Base-by-base conservation (phyloP, 1,140 invertebrate species). In the Eciton burchellii region DNA sequence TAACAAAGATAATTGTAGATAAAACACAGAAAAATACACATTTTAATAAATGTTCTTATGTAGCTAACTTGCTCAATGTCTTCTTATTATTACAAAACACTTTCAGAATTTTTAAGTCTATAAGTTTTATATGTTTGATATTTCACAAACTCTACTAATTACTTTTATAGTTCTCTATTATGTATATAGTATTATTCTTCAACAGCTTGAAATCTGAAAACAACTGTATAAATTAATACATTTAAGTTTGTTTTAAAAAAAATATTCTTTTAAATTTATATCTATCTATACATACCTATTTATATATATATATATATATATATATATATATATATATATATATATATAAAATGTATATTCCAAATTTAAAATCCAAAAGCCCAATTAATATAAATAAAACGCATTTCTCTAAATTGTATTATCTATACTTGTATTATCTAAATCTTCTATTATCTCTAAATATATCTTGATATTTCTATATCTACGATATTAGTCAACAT, bases 151-250 rank as follows among this genome's bases (percentile, higher is more conserved):
- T 45, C 5, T 2, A 24, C n/a, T 21, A 35, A 72, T 62, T 63
- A 77, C 45, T 66, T 19, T n/a, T 3, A 29, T 19, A 54, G 6
- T 12, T 68, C 16, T 68, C 21, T 74, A 84, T 68, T 87, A 65
- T 26, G 66, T 56, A 26, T 12, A n/a, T 12, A 60, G 56, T 16
- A 47, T 47, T 73, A 81, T 65, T 83, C n/a, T 79, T 73, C 66
- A 56, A 14, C 57, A 21, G 26, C n/a, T 71, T 57, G 54, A 70
- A 19, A 87, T 81, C 84, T 87, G 86, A 81, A 87, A 87, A 6
- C 54, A 41, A 47, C 63, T 62, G 62, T 14, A 41, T 43, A 3
- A 21, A 8, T 54, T 85, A 29, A 60, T 8, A 57, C 11, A 6
- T 26, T 16, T 26, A 9, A 47, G 49, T 35, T 35, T 3, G 29